Base-by-base conservation (phyloP, 2,113 vertebrate genomes). In the Chloropsis cyanopogon region DNA sequence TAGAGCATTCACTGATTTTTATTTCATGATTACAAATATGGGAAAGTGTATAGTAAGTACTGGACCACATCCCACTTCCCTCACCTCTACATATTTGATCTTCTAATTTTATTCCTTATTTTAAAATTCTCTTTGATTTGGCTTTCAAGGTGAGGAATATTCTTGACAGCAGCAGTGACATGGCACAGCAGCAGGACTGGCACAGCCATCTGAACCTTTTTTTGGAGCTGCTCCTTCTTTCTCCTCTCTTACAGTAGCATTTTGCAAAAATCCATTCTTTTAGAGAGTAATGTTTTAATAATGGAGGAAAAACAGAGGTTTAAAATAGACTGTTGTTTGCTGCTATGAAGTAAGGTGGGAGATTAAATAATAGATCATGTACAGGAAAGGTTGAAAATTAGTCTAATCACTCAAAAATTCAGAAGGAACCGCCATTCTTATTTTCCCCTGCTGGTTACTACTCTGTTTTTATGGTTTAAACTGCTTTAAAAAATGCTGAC, bases 101-200 rank as follows among this genome's bases (percentile, higher is more conserved):
- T 77, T 56, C 71, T 82, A 69, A 90, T 80, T 73, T 64, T 72
- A 50, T 80, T 88, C 53, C 54, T 85, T 72, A 29, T 54, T 96
- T 93, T 82, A 86, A 94, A 93, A 88, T 90, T 82, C 73, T 61
- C 64, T 95, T 94, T 96, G 88, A 80, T 92, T 76, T 88, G 59
- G 53, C 28, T 94, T 53, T 93, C 63, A 77, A 92, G 92, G 85
- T 69, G 66, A 49, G 75, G 53, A 69, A 65, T 42, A n/a, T 39
- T 57, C 41, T 94, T 79, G 69, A 44, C 26, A 89, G 65, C 54
- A 91, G 76, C 61, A 79, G 69, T 25, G 69, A 44, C 53, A 47
- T 11, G 70, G 69, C 81, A 26, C 9, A 66, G 81, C 56, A 29
- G 35, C 63, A 84, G 93, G 70, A 66, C 72, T 46, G 83, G 73